Evolutionary conservation across 2,113 vertebrate genomes (phyloP).

Genomic region (Sinosuthora webbiana): DNA sequence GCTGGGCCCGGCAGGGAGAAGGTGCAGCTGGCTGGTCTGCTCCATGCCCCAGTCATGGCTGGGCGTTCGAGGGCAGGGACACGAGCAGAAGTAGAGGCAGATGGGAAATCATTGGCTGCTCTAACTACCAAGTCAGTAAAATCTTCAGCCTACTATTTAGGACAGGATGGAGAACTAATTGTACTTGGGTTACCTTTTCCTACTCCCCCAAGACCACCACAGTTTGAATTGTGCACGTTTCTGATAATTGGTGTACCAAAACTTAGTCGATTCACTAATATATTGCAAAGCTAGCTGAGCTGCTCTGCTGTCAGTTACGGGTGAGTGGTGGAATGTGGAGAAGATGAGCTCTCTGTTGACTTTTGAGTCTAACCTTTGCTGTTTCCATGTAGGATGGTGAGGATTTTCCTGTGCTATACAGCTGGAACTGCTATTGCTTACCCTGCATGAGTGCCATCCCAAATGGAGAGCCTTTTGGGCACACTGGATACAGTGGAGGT

Average conservation of each 20-base stretch:
- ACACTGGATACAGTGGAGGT: neutral
- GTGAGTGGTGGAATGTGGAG: neutral
- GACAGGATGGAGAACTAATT: neutral
- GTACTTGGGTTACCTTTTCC: neutral
- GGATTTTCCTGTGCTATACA: neutral
- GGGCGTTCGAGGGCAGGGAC: neutral
- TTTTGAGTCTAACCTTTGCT: neutral
- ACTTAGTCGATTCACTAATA: neutral
- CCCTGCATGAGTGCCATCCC: neutral
- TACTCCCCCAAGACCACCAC: rapidly evolving
- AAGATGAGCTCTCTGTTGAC: neutral
- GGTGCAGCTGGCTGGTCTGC: neutral
- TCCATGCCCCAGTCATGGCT: neutral
- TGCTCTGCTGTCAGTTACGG: neutral
- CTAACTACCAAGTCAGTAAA: neutral
- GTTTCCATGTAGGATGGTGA: neutral
- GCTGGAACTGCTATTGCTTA: neutral
- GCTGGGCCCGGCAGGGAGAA: neutral
- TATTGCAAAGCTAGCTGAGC: neutral
- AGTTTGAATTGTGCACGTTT: neutral
- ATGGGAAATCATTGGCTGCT: neutral
- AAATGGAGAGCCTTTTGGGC: neutral
- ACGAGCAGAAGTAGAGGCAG: neutral
- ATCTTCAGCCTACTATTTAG: neutral
- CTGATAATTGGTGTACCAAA: neutral